These are phyloP conservation scores for Ptilodon capucinus DNA, from an alignment of 2,888 invertebrate genomes.

Conservation along the genomic window DNA sequence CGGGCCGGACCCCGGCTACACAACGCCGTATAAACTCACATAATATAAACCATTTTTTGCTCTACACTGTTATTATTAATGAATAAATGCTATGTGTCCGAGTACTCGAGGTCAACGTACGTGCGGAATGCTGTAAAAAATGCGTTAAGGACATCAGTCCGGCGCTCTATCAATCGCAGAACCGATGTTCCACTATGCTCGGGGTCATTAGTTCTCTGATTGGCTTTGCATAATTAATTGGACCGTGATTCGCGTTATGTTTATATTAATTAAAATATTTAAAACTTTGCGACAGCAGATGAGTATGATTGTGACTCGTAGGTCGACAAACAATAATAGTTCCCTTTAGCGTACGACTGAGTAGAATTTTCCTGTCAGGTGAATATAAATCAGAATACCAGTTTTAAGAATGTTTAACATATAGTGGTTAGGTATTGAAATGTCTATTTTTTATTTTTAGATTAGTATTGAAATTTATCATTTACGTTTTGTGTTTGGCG, in stretches of 20 bases:
- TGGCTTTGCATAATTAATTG: constrained; percentile 60
- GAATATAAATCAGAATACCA: neutral
- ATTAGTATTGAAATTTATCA: too few relatives aligned
- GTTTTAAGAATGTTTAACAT: neutral
- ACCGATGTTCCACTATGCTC: constrained; percentile 49
- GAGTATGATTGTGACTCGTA: neutral
- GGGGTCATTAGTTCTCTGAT: constrained; percentile 61
- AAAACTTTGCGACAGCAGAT: neutral
- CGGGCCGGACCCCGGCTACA: constrained; percentile 16
- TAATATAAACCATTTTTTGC: constrained; percentile 73
- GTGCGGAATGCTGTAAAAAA: constrained; percentile 75
- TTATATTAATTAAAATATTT: neutral
- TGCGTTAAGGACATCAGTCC: constrained; percentile 70
- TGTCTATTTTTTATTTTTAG: too few relatives aligned
- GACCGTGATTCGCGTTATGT: constrained; percentile 27
- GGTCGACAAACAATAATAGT: neutral
- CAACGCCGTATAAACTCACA: constrained; percentile 57
- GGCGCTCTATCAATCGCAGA: constrained; percentile 58
- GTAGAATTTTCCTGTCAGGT: neutral
- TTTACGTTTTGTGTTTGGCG: neutral
- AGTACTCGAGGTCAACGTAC: constrained; percentile 74
- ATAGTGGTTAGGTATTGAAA: neutral
- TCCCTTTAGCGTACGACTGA: neutral
- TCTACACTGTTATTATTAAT: constrained; percentile 67
- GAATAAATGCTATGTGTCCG: constrained; percentile 70